Base-by-base conservation (phyloP, 2,113 vertebrate species). In the Onychostoma macrolepis region DNA sequence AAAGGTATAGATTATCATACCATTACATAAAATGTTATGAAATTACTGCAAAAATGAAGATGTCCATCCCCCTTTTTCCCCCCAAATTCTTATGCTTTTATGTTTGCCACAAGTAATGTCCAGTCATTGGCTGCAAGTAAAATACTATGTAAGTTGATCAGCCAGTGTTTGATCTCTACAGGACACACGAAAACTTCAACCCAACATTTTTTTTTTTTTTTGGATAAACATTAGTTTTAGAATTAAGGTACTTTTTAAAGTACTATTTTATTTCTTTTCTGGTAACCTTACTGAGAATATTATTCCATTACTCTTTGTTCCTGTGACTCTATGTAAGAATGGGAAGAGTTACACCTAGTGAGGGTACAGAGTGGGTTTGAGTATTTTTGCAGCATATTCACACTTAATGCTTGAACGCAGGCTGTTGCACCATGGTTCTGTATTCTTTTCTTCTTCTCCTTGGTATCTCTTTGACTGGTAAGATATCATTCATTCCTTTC, bases 401-500 rank as follows among this genome's bases (percentile, higher is more conserved):
- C 10, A 30, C 6, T 17, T 8, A 13, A 26, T 17, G 56, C 13
- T 36, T 58, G 2, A 58, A 24, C 26, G 7, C 4, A 24, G 28
- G 10, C 56, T 45, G 41, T 24, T 45, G 26, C n/a, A 67, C 26
- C 41, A 83, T 81, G 77, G 41, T 61, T 30, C 53, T 36, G 19
- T n/a, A 19, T 43, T 1, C 50, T 17, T 24, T 28, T 15, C 75
- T 87, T n/a, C 67, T 85, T 10, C 53, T 81, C 17, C 28, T 81
- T 53, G 28, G 4, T 43, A 26, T 85, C 69, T 56, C 71, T 38
- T 38, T 82, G 21, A 74, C 43, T 56, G 87, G 78, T 82, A 81
- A 82, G 50, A 28, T 38, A 69, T 56, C 26, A 24, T 71, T 43
- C 17, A 50, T 10, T 36, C 10, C 0, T 30, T 79, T 13, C 6